These are phyloP conservation scores for Ailuropoda melanoleuca DNA, from an alignment of 2,113 vertebrate species.

Conservation along the genomic window DNA sequence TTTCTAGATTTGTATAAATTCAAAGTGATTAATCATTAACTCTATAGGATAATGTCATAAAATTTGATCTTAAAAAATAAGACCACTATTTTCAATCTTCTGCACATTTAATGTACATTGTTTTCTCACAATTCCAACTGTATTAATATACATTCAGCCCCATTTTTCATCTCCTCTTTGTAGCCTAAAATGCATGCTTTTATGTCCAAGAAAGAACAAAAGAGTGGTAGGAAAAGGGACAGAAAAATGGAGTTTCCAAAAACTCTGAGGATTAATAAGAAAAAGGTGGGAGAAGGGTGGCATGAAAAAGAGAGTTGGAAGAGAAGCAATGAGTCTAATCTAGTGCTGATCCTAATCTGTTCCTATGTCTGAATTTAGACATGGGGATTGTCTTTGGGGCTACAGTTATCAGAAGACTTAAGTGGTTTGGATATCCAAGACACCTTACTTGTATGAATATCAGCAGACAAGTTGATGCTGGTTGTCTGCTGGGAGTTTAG, in stretches of 20 bases:
- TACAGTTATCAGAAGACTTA: not conserved
- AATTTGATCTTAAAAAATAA: conserved; percentile 1
- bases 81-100: not conserved
- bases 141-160: not conserved
- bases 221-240: not conserved
- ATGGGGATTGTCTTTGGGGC: not conserved
- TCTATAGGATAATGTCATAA: not conserved
- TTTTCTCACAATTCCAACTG: not conserved
- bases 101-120: not conserved
- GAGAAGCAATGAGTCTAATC: not conserved
- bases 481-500: not conserved
- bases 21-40: not conserved
- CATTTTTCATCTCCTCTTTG: not conserved
- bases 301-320: not conserved
- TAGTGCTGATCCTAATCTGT: not conserved
- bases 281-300: not conserved
- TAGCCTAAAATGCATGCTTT: not conserved
- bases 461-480: not conserved
- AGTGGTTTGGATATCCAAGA: not conserved
- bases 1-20: not conserved
- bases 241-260: not conserved
- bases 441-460: not conserved
- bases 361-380: not conserved
- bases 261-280: not conserved
- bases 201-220: not conserved